A percentile compares a stretch with the other conserved stretches of the same genome.
Evolutionary conservation across 2,797 vertebrate species (phyloP).

Genomic region (Alauda arvensis): DNA sequence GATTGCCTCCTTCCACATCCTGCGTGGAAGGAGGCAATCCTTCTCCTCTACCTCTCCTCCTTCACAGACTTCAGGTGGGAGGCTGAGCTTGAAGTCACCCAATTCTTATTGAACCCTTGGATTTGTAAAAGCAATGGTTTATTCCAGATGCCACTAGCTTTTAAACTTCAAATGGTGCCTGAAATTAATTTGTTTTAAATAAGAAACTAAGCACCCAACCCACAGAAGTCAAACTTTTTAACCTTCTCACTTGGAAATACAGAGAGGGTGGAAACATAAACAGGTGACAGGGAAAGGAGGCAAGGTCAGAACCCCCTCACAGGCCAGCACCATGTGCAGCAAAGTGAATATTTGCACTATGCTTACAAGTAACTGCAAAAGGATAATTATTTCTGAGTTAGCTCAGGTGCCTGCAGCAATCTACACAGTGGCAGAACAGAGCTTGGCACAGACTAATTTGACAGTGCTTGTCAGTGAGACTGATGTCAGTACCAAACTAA

Average conservation of each 20-base stretch:
- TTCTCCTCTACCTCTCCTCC: neutral
- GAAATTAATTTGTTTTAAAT: neutral
- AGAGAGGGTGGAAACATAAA: neutral
- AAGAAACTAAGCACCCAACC: neutral
- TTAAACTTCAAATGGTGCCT: neutral
- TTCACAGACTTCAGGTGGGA: neutral
- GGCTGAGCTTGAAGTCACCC: neutral
- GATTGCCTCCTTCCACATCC: neutral
- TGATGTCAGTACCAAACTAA: neutral
- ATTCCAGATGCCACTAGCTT: neutral
- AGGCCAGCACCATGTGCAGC: neutral
- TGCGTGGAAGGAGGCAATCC: too few relatives aligned
- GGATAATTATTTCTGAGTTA: neutral
- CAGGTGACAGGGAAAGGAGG: rapidly evolving
- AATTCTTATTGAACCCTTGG: neutral
- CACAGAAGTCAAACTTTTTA: neutral
- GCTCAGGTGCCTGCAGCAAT: neutral
- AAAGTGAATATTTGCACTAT: neutral
- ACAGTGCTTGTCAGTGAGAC: neutral
- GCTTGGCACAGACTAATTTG: neutral
- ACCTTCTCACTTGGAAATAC: neutral
- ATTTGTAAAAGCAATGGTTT: neutral
- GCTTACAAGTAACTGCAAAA: neutral
- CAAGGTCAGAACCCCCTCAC: neutral
- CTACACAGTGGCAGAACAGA: neutral